These are phyloP conservation scores for Halocaridina rubra DNA, from an alignment of 2,888 invertebrate species.

Conservation along the genomic window DNA sequence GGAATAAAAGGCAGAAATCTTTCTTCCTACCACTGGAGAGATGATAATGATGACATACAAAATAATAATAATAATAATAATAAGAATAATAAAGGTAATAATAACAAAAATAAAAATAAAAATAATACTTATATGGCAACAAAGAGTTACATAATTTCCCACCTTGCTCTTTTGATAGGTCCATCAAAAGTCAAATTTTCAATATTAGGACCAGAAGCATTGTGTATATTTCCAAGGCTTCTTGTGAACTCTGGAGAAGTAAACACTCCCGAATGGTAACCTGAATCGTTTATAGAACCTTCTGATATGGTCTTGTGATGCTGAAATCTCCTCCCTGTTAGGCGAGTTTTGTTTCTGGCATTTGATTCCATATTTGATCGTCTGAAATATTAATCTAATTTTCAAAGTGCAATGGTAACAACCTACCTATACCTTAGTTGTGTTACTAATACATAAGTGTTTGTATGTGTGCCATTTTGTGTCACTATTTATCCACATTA, in stretches of 20 bases:
- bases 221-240: neutral
- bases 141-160: neutral
- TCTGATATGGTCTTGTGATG: neutral
- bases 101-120: neutral
- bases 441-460: too few relatives aligned
- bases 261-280: conserved; percentile 31
- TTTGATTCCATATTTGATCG: neutral
- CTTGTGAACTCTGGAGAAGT: neutral
- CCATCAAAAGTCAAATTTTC: neutral
- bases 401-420: too few relatives aligned
- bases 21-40: too few relatives aligned
- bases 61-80: too few relatives aligned
- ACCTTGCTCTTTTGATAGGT: neutral
- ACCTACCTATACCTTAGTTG: too few relatives aligned
- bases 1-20: too few relatives aligned
- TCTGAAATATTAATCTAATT: neutral
- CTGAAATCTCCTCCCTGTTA: neutral
- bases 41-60: too few relatives aligned
- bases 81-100: neutral
- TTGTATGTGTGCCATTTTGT: too few relatives aligned
- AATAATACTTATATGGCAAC: neutral
- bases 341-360: neutral
- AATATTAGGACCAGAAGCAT: neutral
- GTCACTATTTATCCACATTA: too few relatives aligned
- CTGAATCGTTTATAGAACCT: conserved; percentile 18